Conservation (phyloP, 35 echinoderm and acorn worm species). For the Stichopus chloronotus region DNA sequence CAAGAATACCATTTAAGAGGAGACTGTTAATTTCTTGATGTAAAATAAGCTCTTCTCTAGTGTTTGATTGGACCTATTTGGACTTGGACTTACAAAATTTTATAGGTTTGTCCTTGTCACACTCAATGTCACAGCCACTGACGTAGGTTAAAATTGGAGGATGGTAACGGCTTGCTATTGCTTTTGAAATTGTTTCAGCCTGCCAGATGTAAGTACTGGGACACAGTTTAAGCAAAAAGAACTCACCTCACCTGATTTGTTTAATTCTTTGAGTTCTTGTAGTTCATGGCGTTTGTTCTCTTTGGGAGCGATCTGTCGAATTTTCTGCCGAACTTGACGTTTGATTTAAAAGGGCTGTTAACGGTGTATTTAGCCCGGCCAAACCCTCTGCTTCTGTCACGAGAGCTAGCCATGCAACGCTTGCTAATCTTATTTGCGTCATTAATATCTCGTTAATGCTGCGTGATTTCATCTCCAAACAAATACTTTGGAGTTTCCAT, state of each 20-base stretch:
- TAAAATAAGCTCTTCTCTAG: constrained; percentile 3
- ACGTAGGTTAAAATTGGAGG: constrained; percentile 12
- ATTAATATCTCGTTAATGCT: constrained; percentile 16
- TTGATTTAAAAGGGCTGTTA: neutral
- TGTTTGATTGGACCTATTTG: neutral
- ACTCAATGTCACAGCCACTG: constrained; percentile 14
- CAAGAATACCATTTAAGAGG: constrained; percentile 32
- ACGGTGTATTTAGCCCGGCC: neutral
- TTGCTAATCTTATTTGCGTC: constrained; percentile 48
- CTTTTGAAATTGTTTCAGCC: neutral
- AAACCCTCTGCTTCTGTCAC: constrained; percentile 22
- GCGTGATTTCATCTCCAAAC: constrained; percentile 57
- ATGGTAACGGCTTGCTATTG: constrained; percentile 42
- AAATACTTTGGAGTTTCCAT: constrained; percentile 32
- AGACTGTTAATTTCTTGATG: constrained; percentile 39
- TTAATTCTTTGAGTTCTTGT: constrained; percentile 36
- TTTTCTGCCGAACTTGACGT: neutral
- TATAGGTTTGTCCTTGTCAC: neutral
- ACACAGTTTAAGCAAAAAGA: neutral
- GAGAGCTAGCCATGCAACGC: neutral
- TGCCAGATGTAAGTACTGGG: constrained; percentile 3
- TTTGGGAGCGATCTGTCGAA: constrained; percentile 10
- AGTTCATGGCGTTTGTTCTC: neutral
- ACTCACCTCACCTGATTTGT: neutral
- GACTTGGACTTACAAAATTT: neutral